These are phyloP conservation scores for Pseudoips prasinana DNA, from an alignment of 2,888 invertebrate genomes.

Conservation along the genomic window DNA sequence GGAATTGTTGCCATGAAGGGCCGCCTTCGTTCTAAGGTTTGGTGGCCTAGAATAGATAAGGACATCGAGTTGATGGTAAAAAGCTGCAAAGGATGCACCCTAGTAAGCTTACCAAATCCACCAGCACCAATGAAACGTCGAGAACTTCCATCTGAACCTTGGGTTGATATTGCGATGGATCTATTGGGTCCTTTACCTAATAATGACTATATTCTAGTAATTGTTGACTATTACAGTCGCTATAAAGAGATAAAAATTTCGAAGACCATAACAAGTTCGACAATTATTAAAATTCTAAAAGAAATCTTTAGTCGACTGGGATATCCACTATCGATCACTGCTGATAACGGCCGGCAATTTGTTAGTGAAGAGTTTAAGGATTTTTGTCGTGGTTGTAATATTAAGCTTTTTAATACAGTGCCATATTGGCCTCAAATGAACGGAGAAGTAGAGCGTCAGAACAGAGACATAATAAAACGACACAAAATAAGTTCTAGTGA, in stretches of 20 bases:
- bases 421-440: conserved; percentile 36
- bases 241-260: conserved; percentile 25
- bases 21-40: conserved; percentile 44
- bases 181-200: conserved; percentile 25
- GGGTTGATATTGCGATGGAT: conserved; percentile 25
- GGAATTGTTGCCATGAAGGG: conserved; percentile 45
- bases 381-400: conserved; percentile 17
- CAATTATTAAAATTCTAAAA: conserved; percentile 18
- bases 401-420: conserved; percentile 18
- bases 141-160: conserved; percentile 5
- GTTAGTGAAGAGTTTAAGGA: conserved; percentile 20
- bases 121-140: conserved; percentile 2
- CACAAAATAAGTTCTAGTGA: conserved; percentile 21
- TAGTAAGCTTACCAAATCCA: background rate
- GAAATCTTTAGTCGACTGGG: conserved; percentile 28
- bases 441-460: conserved; percentile 36
- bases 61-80: conserved; percentile 15
- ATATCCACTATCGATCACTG: conserved; percentile 17
- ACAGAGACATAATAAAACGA: conserved; percentile 32
- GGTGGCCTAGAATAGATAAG: conserved; percentile 45
- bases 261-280: conserved; percentile 6
- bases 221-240: conserved; percentile 24
- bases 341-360: conserved; percentile 32
- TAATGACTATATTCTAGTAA: conserved; percentile 18
- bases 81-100: background rate